Base-by-base conservation (phyloP, 2,888 invertebrate species). In the Pristionchus maxplancki region DNA sequence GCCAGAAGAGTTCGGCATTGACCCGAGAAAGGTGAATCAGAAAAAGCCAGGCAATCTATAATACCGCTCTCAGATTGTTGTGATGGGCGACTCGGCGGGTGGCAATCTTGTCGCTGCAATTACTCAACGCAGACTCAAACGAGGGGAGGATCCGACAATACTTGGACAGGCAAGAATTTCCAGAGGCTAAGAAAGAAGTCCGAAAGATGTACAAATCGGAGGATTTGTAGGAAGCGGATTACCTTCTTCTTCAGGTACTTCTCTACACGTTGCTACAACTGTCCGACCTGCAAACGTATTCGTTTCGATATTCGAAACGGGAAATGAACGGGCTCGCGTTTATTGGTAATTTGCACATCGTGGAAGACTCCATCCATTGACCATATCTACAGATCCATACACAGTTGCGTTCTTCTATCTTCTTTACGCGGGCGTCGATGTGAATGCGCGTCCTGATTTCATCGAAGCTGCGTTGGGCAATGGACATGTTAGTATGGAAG, bases 231-330 rank as follows among this genome's bases (percentile, higher is more conserved):
- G n/a, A n/a, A n/a, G n/a, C n/a, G n/a, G n/a, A n/a, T n/a, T n/a
- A n/a, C n/a, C n/a, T n/a, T n/a, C n/a, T n/a, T 6, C 8, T 82
- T 31, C 85, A 95, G 89, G 92, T 95, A 31, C 92, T 95, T 34
- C 93, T 95, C 50, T 95, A 95, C 88, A 95, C 95, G 6, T 91
- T 94, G 24, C 91, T 95, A 34, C 95, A 95, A 90, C 92, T 94
- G 88, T 89, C 94, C 48, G 95, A 95, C 91, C 92, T 95, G 87
- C 92, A 93, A 89, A 94, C 94, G 9, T 37, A 24, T 34, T 44
- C 44, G 3, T 78, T 44, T n/a, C 78, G 44, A n/a, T 78, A 78
- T 24, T 74, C 24, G n/a, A 44, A 3, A 11, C 6, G 44, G n/a
- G 40, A 74, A 24, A 74, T 74, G 74, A 15, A 40, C 44, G n/a